Conservation (phyloP, 2,113 vertebrate species). For the Tychaedon coryphoeus region DNA sequence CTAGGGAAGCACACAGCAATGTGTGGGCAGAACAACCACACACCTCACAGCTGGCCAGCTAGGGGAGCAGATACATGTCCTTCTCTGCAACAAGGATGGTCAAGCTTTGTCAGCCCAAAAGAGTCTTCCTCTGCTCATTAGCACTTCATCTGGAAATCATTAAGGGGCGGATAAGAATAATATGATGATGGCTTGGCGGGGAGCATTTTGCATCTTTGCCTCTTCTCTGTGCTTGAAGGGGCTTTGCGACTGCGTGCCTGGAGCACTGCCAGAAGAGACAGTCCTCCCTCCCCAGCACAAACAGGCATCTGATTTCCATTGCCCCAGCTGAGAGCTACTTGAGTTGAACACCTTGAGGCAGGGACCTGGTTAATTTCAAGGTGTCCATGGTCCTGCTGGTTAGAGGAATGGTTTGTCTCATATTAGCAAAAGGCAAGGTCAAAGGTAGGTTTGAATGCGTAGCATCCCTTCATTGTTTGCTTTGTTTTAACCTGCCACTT, state of each 20-base stretch:
- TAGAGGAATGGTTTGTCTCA: background rate
- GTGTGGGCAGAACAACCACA: rapidly evolving
- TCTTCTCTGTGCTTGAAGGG: background rate
- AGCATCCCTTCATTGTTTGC: background rate
- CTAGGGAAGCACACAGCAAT: rapidly evolving
- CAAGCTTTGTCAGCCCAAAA: background rate
- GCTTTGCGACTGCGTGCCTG: background rate
- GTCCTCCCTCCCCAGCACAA: background rate
- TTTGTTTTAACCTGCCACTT: background rate
- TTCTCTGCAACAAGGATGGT: background rate
- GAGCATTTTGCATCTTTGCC: background rate
- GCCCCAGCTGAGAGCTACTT: background rate
- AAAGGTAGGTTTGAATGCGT: background rate
- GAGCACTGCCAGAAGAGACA: background rate
- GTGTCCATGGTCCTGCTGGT: background rate
- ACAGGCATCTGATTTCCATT: background rate
- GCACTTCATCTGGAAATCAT: background rate
- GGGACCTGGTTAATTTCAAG: background rate
- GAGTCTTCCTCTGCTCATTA: background rate
- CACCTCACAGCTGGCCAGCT: rapidly evolving
- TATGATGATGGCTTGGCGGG: background rate
- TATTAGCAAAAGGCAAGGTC: background rate
- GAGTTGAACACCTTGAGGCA: background rate
- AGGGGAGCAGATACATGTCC: background rate
- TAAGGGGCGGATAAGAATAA: background rate